Evolutionary conservation across 1,140 invertebrate species (phyloP).

Genomic region (Vanessa atalanta): DNA sequence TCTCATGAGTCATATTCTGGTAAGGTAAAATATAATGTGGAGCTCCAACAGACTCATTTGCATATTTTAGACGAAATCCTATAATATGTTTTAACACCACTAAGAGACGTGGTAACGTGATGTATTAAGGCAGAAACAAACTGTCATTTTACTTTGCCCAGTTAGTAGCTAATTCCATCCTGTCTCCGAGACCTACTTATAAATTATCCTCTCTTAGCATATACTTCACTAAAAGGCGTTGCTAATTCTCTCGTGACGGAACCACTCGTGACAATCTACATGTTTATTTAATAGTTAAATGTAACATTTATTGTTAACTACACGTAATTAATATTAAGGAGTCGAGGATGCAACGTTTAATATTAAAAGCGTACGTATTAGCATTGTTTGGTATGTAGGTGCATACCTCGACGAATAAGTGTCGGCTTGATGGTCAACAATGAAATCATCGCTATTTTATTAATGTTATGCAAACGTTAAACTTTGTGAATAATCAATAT

Average conservation of each 20-base stretch:
- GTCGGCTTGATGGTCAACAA: constrained; percentile 14
- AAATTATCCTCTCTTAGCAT: too few species aligned
- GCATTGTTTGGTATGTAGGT: constrained; percentile 4
- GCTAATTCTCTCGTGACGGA: not conserved
- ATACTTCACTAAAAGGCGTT: not conserved
- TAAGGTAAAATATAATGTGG: too few species aligned
- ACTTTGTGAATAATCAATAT: not conserved
- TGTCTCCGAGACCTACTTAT: too few species aligned
- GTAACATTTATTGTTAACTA: not conserved
- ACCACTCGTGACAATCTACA: not conserved
- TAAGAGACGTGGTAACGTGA: too few species aligned
- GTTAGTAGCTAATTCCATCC: too few species aligned
- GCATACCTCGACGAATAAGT: not conserved
- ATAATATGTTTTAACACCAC: too few species aligned
- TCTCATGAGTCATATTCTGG: too few species aligned
- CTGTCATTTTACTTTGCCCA: too few species aligned
- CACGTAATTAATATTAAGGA: constrained; percentile 17
- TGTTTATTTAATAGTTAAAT: constrained; percentile 14
- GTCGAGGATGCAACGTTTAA: constrained; percentile 7
- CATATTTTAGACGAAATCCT: too few species aligned
- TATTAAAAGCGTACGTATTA: constrained; percentile 10
- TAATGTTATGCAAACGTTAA: not conserved
- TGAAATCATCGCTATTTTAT: constrained; percentile 20
- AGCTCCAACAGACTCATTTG: too few species aligned
- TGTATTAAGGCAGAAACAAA: too few species aligned